These are phyloP conservation scores for Paramuricea clavata DNA, from an alignment of 92 coral and sea anemone species.

Conservation along the genomic window DNA sequence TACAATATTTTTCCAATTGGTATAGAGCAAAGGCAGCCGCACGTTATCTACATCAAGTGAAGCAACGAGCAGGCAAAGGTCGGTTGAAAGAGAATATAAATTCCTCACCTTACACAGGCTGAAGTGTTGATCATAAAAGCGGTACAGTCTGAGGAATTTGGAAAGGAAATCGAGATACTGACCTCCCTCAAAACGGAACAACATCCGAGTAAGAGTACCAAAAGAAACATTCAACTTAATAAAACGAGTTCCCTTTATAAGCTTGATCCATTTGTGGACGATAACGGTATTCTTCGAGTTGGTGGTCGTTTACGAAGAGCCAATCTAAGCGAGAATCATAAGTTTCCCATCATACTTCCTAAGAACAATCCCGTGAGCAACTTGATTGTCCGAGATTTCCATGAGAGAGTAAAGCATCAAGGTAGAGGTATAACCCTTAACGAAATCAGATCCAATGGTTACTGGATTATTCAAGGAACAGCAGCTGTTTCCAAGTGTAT, in stretches of 20 bases:
- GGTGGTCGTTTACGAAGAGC: not conserved
- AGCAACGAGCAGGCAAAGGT: not conserved
- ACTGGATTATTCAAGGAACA: not conserved
- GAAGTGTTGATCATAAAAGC: constrained; percentile 16
- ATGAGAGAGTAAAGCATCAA: not conserved
- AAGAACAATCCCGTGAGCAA: not conserved
- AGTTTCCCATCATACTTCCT: not conserved
- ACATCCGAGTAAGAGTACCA: not conserved
- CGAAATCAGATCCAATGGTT: not conserved
- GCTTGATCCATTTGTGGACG: constrained; percentile 56
- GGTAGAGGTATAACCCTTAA: not conserved
- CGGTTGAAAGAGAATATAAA: not conserved
- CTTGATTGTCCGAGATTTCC: not conserved
- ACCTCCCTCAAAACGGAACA: not conserved
- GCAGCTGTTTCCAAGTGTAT: not conserved
- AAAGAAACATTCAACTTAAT: constrained; percentile 18
- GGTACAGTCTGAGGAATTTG: constrained; percentile 31
- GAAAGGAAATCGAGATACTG: constrained; percentile 28
- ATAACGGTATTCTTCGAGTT: not conserved
- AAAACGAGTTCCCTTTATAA: constrained; percentile 41
- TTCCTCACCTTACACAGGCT: not conserved
- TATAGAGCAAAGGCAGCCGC: not conserved
- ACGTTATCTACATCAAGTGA: not conserved
- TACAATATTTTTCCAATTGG: not conserved
- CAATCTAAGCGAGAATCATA: not conserved